phyloP scores from a whole-genome alignment of 1,140 invertebrate species.

The Zaprionus nigranus region DNA sequence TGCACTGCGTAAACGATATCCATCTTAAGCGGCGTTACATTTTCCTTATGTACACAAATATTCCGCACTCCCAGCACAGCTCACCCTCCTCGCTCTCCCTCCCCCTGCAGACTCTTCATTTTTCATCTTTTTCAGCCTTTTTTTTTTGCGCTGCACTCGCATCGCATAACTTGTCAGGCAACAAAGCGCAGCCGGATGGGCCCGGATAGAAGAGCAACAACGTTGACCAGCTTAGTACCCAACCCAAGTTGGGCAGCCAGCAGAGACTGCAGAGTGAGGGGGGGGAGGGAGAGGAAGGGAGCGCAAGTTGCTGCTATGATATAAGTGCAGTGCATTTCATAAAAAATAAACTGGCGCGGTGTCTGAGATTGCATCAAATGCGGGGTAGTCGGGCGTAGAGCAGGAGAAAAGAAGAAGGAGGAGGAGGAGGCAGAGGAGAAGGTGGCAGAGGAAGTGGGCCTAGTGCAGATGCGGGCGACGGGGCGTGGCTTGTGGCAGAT shows the following conservation, averaged over 20 bases:
- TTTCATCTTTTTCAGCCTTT: conserved; percentile 1
- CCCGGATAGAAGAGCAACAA: neutral
- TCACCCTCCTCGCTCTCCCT: neutral
- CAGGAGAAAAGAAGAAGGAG: neutral
- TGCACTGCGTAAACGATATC: conserved; percentile 76
- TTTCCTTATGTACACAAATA: conserved; percentile 34
- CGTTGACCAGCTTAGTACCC: conserved; percentile 16
- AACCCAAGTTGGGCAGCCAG: neutral
- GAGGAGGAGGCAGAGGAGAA: neutral
- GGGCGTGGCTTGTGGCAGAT: conserved; percentile 7
- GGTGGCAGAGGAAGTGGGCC: neutral
- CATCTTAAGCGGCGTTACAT: conserved; percentile 75
- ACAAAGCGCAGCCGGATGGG: conserved; percentile 66
- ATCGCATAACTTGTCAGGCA: conserved; percentile 74
- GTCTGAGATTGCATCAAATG: conserved; percentile 55
- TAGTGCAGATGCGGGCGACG: neutral
- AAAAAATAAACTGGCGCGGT: conserved; percentile 40
- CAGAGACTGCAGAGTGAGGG: neutral
- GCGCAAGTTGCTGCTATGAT: conserved; percentile 31
- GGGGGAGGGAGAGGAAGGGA: neutral
- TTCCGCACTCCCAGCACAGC: neutral
- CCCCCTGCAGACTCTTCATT: conserved; percentile 11
- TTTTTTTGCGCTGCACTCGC: conserved; percentile 15
- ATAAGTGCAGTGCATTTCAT: conserved; percentile 43
- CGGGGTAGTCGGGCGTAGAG: conserved; percentile 3